These are phyloP conservation scores for Strigamia maritima DNA, from an alignment of 2,888 invertebrate genomes.

Conservation along the genomic window DNA sequence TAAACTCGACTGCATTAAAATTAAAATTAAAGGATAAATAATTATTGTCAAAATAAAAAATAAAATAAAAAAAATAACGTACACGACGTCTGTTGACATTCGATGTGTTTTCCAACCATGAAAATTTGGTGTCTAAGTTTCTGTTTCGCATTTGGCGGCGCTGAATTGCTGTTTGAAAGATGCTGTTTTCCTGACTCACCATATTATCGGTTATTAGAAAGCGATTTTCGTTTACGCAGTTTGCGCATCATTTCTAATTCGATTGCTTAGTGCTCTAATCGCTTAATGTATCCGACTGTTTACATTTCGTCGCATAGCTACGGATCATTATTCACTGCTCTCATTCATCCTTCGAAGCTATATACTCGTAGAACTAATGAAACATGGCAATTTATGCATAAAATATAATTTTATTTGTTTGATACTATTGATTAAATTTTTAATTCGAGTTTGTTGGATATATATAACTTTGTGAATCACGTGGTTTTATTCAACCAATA, in stretches of 20 bases:
- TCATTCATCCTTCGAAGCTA: too few relatives aligned
- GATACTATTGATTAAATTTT: too few relatives aligned
- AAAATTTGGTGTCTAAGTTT: not conserved
- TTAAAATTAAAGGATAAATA: too few relatives aligned
- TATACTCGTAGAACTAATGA: too few relatives aligned
- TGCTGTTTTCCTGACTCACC: not conserved
- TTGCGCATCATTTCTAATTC: not conserved
- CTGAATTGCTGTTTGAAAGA: not conserved
- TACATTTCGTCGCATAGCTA: not conserved
- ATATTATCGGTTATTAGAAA: not conserved
- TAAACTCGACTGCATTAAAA: constrained; percentile 2
- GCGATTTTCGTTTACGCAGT: not conserved
- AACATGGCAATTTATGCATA: too few relatives aligned
- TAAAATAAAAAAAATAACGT: too few relatives aligned
- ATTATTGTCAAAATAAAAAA: too few relatives aligned
- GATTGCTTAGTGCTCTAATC: not conserved
- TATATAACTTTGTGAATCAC: too few relatives aligned
- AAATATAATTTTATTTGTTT: too few relatives aligned
- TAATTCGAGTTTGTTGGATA: too few relatives aligned
- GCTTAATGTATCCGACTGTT: not conserved
- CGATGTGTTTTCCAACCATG: not conserved
- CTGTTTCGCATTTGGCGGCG: not conserved
- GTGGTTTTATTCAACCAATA: too few relatives aligned
- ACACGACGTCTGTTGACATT: not conserved
- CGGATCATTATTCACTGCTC: too few relatives aligned